phyloP scores from a whole-genome alignment of 2,113 vertebrate genomes.

The Lepidothrix coronata region DNA sequence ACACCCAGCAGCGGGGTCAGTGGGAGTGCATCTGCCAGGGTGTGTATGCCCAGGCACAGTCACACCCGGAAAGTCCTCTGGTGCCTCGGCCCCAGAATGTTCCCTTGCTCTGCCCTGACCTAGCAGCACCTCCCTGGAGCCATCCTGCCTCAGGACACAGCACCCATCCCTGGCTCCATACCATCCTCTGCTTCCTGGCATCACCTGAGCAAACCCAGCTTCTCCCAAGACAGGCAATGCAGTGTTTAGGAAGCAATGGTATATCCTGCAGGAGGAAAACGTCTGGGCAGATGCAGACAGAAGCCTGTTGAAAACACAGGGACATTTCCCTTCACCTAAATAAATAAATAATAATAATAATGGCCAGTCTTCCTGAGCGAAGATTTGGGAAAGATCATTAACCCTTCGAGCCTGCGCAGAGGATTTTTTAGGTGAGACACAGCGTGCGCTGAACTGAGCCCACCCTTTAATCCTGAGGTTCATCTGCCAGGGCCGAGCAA shows the following conservation, averaged over 20 bases:
- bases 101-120: neutral
- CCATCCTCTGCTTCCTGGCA: fast-evolving
- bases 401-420: too few relatives aligned
- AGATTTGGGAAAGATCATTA: too few relatives aligned
- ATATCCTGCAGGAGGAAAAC: neutral
- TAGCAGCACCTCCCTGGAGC: neutral
- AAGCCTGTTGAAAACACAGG: neutral
- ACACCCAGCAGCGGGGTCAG: neutral
- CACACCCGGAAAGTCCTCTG: neutral
- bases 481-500: too few relatives aligned
- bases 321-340: neutral
- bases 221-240: neutral
- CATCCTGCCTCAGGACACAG: neutral
- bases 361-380: too few relatives aligned
- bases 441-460: too few relatives aligned
- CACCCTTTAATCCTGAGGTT: too few relatives aligned
- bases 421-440: too few relatives aligned
- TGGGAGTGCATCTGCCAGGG: fast-evolving
- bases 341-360: too few relatives aligned
- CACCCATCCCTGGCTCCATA: fast-evolving
- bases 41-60: fast-evolving
- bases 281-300: neutral
- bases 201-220: neutral
- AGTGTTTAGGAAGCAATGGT: fast-evolving
- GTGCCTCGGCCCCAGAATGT: fast-evolving